Conservation (phyloP, 2,113 vertebrate species). For the Gobius niger region DNA sequence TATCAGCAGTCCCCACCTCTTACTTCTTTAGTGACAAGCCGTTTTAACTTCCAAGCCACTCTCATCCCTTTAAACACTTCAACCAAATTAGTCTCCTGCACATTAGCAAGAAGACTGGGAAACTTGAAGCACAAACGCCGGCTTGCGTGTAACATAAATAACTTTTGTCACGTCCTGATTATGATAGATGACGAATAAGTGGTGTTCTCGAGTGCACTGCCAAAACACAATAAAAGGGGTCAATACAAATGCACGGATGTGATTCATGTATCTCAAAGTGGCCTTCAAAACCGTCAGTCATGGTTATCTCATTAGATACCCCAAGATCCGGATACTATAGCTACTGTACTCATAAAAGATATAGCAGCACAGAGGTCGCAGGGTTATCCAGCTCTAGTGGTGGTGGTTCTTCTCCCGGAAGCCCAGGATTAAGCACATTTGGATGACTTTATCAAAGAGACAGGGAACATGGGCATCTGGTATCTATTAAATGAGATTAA, state of each 20-base stretch:
- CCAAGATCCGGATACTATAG: slow-evolving; percentile 31
- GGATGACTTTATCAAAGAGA: slow-evolving; percentile 49
- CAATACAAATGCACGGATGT: slow-evolving; percentile 53
- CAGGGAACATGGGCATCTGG: slow-evolving; percentile 30
- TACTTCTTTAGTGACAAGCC: slow-evolving; percentile 38
- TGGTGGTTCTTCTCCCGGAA: slow-evolving; percentile 48
- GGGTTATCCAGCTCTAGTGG: slow-evolving; percentile 43
- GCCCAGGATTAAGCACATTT: slow-evolving; percentile 50
- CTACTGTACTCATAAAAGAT: slow-evolving; percentile 47
- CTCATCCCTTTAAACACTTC: slow-evolving; percentile 42
- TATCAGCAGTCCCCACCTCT: slow-evolving; percentile 27
- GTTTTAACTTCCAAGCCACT: slow-evolving; percentile 33
- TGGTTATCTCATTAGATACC: slow-evolving; percentile 35
- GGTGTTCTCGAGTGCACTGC: slow-evolving; percentile 42
- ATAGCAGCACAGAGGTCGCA: slow-evolving; percentile 31
- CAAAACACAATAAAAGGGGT: slow-evolving; percentile 51
- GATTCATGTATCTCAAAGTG: slow-evolving; percentile 46
- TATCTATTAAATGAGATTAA: slow-evolving; percentile 56
- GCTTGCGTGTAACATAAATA: slow-evolving; percentile 65
- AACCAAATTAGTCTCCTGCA: slow-evolving; percentile 38
- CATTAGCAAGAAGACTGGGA: slow-evolving; percentile 39
- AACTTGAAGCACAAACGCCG: slow-evolving; percentile 45
- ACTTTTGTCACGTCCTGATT: slow-evolving; percentile 65
- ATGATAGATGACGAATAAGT: slow-evolving; percentile 63
- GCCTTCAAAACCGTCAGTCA: slow-evolving; percentile 32